Percentiles rank a stretch among this genome's conserved stretches.
These are phyloP conservation scores for Catagonus wagneri DNA, from an alignment of 2,113 vertebrate species.

Conservation along the genomic window DNA sequence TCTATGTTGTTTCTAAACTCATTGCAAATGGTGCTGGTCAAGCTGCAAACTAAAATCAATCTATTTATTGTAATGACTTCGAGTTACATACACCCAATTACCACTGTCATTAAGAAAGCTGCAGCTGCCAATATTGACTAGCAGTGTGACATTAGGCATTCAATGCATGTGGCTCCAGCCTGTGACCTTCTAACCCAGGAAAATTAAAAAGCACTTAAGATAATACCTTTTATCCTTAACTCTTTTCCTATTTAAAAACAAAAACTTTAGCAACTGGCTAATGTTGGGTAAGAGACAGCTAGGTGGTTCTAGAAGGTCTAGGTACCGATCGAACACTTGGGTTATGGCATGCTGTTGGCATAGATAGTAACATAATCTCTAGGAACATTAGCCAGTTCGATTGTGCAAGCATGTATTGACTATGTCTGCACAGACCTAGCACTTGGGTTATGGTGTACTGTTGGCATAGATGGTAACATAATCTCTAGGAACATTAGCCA, in stretches of 20 bases:
- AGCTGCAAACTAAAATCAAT: slow-evolving; percentile 72
- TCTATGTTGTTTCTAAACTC: background rate
- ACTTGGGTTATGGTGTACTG: background rate
- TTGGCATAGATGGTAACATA: background rate
- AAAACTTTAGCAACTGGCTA: background rate
- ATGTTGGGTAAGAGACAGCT: background rate
- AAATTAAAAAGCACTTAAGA: background rate
- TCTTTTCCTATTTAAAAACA: background rate
- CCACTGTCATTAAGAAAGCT: slow-evolving; percentile 59
- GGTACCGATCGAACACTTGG: background rate
- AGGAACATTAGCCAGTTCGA: background rate
- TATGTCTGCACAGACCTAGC: background rate
- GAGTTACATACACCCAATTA: slow-evolving; percentile 67
- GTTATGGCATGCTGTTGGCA: background rate
- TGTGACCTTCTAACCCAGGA: background rate
- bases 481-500: background rate
- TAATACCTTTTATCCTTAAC: background rate
- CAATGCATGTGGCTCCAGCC: background rate
- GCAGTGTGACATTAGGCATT: slow-evolving; percentile 16
- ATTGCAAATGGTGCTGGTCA: background rate
- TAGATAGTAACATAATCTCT: background rate
- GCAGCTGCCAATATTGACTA: slow-evolving; percentile 16
- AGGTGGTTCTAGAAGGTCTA: background rate
- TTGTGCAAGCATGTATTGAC: background rate
- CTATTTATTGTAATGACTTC: slow-evolving; percentile 75